These are phyloP conservation scores for Drosophila saltans DNA, from an alignment of 1,140 invertebrate species.

Conservation along the genomic window DNA sequence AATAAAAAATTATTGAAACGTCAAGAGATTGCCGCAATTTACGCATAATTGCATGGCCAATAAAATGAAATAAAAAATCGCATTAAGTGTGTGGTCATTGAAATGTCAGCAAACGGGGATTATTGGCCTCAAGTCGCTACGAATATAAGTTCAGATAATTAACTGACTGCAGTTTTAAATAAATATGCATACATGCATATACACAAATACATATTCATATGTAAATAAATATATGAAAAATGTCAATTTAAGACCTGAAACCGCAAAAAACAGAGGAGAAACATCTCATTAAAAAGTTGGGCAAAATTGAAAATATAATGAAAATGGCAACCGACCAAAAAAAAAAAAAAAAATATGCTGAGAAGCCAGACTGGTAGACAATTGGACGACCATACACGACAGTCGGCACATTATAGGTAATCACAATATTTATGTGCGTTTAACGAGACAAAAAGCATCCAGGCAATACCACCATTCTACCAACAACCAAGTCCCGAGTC, in stretches of 20 bases:
- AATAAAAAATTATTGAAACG: conserved; percentile 73
- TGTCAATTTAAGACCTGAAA: conserved; percentile 30
- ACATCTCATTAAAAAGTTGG: conserved; percentile 45
- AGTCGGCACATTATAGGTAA: conserved; percentile 75
- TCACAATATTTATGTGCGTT: conserved; percentile 77
- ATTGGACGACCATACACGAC: conserved; percentile 32
- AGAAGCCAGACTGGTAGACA: conserved; percentile 43
- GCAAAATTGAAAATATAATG: conserved; percentile 1
- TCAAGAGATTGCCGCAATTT: conserved; percentile 50
- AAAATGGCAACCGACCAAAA: conserved; percentile 59
- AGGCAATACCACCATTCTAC: background rate
- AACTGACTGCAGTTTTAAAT: conserved; percentile 46
- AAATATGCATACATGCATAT: conserved; percentile 28
- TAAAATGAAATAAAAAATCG: conserved; percentile 42
- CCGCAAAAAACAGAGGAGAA: conserved; percentile 24
- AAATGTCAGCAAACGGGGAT: conserved; percentile 51
- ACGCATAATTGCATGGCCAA: conserved; percentile 61
- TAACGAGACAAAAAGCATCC: conserved; percentile 64
- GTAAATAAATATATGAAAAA: conserved; percentile 4
- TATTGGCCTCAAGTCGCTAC: conserved; percentile 58
- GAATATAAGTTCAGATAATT: conserved; percentile 51
- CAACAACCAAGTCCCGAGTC: background rate
- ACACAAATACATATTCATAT: conserved; percentile 28
- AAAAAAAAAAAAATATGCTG: conserved; percentile 34
- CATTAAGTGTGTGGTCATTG: conserved; percentile 47